Evolutionary conservation across 1,140 invertebrate species (phyloP), one percentile per base, ranked within the genome.

Genomic region (Mycetomoellerius zeteki): DNA sequence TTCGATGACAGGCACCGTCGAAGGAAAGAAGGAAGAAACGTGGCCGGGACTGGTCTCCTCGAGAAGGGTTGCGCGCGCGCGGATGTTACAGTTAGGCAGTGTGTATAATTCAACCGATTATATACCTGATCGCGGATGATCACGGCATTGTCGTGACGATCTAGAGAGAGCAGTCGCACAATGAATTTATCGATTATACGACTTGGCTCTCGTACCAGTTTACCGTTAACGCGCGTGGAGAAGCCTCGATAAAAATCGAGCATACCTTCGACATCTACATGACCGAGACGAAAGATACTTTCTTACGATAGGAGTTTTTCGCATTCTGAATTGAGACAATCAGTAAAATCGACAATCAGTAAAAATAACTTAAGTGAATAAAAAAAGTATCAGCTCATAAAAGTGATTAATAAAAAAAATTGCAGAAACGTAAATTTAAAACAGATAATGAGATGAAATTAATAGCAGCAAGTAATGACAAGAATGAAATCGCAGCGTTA

Each of bases 81-180:
- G 37, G 64, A 60, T 76, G 88, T 87, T 92, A 93, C 92, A 93
- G 91, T 93, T 93, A 93, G 64, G 33, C 60, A 60, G 80, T 86
- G 84, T 86, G 72, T 89, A 92, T 89, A 92, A 92, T 92, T 86
- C 81, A 84, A 43, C 54, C 90, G 87, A 93, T 92, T 92, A 90
- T 90, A 88, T 89, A 92, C 60, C 88, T 85, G 92, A 93, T 93
- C 86, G 88, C 67, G 76, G 81, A 54, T 88, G 86, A 92, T 91
- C 86, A 60, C 43, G 69, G 73, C 75, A 91, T 88, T 91, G 87
- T 90, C 84, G 86, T 72, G 82, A 73, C 56, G 71, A 76, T 73
- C 58, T 50, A 78, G 43, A 43, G 65, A 86, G 7, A 85, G 33
- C 87, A 85, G 75, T 84, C 65, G 27, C 54, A 86, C 85, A 78